phyloP scores from a whole-genome alignment of 2,797 vertebrate species.

The Acanthornis magna region DNA sequence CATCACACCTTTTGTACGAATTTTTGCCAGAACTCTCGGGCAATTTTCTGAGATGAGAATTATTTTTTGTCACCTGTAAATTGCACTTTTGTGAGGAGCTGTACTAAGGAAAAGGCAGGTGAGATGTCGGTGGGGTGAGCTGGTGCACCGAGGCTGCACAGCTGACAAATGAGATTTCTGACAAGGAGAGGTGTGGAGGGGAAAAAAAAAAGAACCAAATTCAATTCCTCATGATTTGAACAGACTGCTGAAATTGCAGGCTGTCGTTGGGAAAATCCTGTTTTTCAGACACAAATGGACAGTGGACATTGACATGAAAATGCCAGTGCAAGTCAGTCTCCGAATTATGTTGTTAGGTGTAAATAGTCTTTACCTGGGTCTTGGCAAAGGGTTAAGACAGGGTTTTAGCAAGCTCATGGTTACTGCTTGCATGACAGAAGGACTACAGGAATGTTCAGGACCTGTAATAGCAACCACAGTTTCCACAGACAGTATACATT shows the following conservation, averaged over 20 bases:
- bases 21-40: not conserved
- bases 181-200: not conserved
- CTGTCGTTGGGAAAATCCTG: not conserved
- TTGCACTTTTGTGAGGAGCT: not conserved
- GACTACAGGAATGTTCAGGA: not conserved
- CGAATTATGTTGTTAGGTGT: not conserved
- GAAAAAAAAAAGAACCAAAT: not conserved
- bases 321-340: not conserved
- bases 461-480: not conserved
- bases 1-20: not conserved
- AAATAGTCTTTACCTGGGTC: not conserved
- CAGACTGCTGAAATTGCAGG: not conserved
- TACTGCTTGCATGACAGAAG: not conserved
- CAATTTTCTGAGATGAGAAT: conserved; percentile 36
- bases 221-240: not conserved
- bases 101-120: not conserved
- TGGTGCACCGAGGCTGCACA: fast-evolving
- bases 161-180: conserved; percentile 4
- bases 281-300: conserved; percentile 7
- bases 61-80: conserved; percentile 28
- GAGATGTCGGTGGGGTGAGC: not conserved
- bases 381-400: not conserved
- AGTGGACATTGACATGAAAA: conserved; percentile 8
- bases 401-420: not conserved
- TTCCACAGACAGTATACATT: not conserved